Evolutionary conservation across 2,888 invertebrate species (phyloP), one percentile per base, ranked within the genome.

Genomic region (Dynastes hyllus): DNA sequence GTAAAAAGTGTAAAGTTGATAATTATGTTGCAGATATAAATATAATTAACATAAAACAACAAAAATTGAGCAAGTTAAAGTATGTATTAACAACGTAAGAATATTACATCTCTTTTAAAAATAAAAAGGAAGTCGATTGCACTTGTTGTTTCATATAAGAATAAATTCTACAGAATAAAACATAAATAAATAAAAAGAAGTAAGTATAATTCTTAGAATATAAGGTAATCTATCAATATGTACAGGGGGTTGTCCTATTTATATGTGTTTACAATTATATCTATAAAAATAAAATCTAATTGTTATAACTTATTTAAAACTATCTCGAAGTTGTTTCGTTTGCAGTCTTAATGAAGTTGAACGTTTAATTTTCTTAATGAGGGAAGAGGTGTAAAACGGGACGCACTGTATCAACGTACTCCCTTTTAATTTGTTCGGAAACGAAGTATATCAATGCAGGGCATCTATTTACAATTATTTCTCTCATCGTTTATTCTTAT

Each of bases 61-160:
- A 69, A 78, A 82, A 79, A 78, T 78, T 76, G 76, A 79, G 73
- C 78, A 75, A 80, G 76, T 61, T 45, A n/a, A 22, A 22, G 8
- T 22, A 22, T 22, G 16, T 58, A 8, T 58, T 22, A 58, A 16
- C 22, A 22, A 22, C 8, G 16, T 58, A 22, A 8, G 16, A n/a
- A 16, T 13, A 13, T 11, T 22, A 2, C 2, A 22, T 58, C 6
- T 58, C 22, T 58, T 22, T 58, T 58, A 8, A 58, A n/a, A 58
- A 22, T 32, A 29, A 29, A 63, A 63, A 11, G 5, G 32, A 29
- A 69, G 55, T 71, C 37, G 29, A 75, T 75, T 75, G 73, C 73
- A 75, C 73, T 61, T 63, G 8, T 61, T n/a, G 61, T 75, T 75
- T 75, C 73, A 75, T 75, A 75, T 75, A 75, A 75, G 73, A 75